Evolutionary conservation across 2,888 invertebrate genomes (phyloP).

Genomic region (Lasioglossum morio): DNA sequence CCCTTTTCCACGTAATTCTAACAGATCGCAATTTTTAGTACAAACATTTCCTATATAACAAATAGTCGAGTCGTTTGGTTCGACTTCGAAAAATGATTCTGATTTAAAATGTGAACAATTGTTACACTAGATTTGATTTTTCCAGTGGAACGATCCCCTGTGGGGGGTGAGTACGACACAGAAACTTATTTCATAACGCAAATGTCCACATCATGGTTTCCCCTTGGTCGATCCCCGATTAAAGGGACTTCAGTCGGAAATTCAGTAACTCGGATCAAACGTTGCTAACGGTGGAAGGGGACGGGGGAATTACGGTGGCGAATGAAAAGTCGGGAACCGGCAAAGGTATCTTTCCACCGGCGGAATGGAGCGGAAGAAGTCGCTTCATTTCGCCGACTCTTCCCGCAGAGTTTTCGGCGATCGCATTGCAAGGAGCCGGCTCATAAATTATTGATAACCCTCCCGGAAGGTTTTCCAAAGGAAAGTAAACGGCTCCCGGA

Average conservation of each 20-base stretch:
- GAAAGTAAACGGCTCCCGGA: constrained; percentile 25
- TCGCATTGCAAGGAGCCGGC: constrained; percentile 31
- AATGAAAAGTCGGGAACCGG: constrained; percentile 48
- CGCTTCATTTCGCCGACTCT: constrained; percentile 40
- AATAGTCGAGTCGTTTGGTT: no score
- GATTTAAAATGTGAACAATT: background rate
- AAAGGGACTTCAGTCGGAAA: constrained; percentile 50
- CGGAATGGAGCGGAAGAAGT: constrained; percentile 7
- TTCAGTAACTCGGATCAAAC: constrained; percentile 60
- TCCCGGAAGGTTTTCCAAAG: constrained; percentile 16
- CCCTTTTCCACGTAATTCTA: no score
- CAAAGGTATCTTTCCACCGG: constrained; percentile 26
- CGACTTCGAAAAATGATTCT: no score
- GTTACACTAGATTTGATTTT: background rate
- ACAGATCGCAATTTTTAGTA: no score
- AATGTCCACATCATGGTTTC: constrained; percentile 33
- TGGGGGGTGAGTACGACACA: background rate
- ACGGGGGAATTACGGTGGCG: constrained; percentile 40
- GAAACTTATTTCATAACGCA: constrained; percentile 52
- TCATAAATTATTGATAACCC: constrained; percentile 55
- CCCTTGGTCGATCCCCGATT: constrained; percentile 19
- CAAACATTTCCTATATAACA: no score
- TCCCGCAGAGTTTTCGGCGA: constrained; percentile 35
- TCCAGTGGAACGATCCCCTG: background rate
- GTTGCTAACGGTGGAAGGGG: constrained; percentile 21